Evolutionary conservation across 2,888 invertebrate species (phyloP), one percentile per base, ranked within the genome.

Genomic region (Lasius platythorax): DNA sequence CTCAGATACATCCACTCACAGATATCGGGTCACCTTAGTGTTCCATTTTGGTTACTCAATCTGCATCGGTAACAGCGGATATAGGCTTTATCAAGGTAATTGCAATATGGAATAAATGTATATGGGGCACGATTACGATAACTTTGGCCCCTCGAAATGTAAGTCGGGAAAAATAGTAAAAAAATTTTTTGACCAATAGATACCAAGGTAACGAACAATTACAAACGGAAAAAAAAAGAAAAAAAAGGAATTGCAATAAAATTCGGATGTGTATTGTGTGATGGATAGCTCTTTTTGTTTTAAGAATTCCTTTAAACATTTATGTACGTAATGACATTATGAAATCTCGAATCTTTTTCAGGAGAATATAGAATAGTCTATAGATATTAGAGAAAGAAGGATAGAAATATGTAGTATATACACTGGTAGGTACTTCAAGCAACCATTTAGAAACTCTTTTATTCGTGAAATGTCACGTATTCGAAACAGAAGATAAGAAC

Each of bases 391-490:
- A 53, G 15, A 33, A 5, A 6, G 6, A 61, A 43, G 40, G 18
- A 40, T 1, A 40, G 8, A 70, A 70, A 70, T 23, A 33, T 28
- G n/a, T 33, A 56, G 18, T 70, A 68, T 50, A 70, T 61, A 64
- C 12, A 61, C 43, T 33, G 70, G 11, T 8, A 37, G 70, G 9
- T 61, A 50, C 46, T 70, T 61, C 79, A 72, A 70, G 37, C 37
- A 58, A 81, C 12, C 23, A 81, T 81, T 72, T 81, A 63, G 33
- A 70, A 66, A 81, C 18, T 81, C 68, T 68, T 72, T 81, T 81
- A 81, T 72, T 72, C 61, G 72, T 3, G 4, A 81, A 72, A 81
- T 72, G 79, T 81, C 79, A 81, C 72, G 79, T 81, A 75, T 76
- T 82, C 56, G 63, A 28, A 74, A 50, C 68, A 67, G 37, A 74